Conservation (phyloP, 1,140 invertebrate genomes). For the Drosophila tani region DNA sequence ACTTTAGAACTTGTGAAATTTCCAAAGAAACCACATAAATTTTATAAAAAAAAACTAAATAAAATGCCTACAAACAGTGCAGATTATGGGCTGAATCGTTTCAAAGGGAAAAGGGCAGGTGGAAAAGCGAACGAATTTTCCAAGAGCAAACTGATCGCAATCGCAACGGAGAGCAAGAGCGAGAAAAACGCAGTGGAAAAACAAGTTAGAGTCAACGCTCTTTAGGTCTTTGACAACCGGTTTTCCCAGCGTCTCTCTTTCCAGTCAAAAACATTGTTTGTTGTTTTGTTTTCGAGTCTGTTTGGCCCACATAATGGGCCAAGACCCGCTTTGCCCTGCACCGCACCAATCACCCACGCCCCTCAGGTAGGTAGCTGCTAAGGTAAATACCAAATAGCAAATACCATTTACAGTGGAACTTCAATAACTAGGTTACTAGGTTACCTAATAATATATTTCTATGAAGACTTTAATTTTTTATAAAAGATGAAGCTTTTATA, state of each 20-base stretch:
- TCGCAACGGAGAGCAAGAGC: slow-evolving; percentile 7
- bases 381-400: slow-evolving; percentile 31
- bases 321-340: slow-evolving; percentile 8
- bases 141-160: slow-evolving; percentile 23
- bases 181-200: slow-evolving; percentile 12
- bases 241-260: slow-evolving; percentile 12
- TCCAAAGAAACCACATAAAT: neutral
- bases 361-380: slow-evolving; percentile 37
- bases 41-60: neutral
- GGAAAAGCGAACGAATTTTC: slow-evolving; percentile 40
- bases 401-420: slow-evolving; percentile 13
- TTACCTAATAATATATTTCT: neutral
- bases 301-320: slow-evolving; percentile 55
- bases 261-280: slow-evolving; percentile 4
- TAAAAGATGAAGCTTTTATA: too few relatives aligned
- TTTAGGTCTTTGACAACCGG: slow-evolving; percentile 34
- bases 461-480: neutral
- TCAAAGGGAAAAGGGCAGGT: slow-evolving; percentile 14
- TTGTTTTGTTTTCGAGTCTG: slow-evolving; percentile 21
- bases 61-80: neutral
- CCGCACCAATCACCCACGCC: slow-evolving; percentile 17
- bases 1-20: neutral
- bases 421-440: neutral
- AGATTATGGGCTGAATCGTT: slow-evolving; percentile 5
- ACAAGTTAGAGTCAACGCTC: slow-evolving; percentile 32